These are phyloP conservation scores for Ornithoptera alexandrae DNA, from an alignment of 2,888 invertebrate species.

Conservation along the genomic window DNA sequence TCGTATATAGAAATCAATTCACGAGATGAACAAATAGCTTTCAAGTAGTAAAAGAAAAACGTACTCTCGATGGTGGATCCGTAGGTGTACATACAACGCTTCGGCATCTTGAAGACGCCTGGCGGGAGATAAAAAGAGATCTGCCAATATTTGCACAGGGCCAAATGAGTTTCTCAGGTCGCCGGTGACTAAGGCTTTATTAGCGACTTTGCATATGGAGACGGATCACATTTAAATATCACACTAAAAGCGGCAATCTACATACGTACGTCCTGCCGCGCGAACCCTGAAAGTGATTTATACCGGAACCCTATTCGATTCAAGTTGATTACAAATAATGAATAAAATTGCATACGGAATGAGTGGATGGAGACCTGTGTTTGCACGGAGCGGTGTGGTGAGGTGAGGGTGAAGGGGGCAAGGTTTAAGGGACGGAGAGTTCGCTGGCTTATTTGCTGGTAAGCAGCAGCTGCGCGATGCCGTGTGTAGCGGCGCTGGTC, in stretches of 20 bases:
- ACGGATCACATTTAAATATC: constrained; percentile 76
- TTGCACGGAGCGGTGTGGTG: constrained; percentile 47
- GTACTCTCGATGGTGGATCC: no score
- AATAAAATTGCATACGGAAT: constrained; percentile 80
- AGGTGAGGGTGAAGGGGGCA: no score
- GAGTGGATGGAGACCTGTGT: constrained; percentile 70
- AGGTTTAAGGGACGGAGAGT: no score
- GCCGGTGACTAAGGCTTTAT: constrained; percentile 54
- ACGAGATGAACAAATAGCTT: no score
- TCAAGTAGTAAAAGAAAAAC: no score
- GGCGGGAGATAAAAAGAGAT: constrained; percentile 63
- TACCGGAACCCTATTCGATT: constrained; percentile 76
- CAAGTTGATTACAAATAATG: constrained; percentile 80
- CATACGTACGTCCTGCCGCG: constrained; percentile 68
- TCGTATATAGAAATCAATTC: no score
- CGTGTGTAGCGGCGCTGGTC: constrained; percentile 42
- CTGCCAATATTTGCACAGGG: constrained; percentile 68
- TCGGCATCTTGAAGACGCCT: constrained; percentile 60
- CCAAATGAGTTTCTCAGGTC: constrained; percentile 74
- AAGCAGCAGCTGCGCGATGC: constrained; percentile 49
- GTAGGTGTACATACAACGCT: no score
- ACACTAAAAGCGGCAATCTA: constrained; percentile 77
- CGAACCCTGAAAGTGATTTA: constrained; percentile 78
- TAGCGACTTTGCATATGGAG: constrained; percentile 57
- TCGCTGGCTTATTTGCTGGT: constrained; percentile 42